These are phyloP conservation scores for Canis aureus DNA, from an alignment of 2,113 vertebrate genomes.

Conservation along the genomic window DNA sequence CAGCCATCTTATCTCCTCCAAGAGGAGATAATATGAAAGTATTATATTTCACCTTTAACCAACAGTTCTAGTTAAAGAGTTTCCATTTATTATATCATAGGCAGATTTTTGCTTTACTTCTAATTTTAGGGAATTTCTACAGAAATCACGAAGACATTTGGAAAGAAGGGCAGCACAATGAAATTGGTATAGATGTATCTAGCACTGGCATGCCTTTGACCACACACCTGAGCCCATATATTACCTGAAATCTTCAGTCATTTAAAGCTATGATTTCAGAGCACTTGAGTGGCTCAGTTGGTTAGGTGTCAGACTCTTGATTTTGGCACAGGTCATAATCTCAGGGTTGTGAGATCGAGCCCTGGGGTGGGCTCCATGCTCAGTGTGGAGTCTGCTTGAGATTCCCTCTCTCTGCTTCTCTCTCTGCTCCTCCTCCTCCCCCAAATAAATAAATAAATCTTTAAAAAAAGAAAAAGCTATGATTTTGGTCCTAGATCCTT, in stretches of 20 bases:
- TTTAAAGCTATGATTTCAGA: background rate
- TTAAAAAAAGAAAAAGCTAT: no score
- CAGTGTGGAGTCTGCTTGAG: background rate
- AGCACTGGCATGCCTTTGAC: background rate
- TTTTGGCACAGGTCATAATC: background rate
- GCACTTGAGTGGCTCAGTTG: background rate
- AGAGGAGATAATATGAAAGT: background rate
- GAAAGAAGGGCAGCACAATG: background rate
- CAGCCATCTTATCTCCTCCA: background rate
- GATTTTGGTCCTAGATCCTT: background rate
- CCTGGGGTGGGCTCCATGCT: background rate
- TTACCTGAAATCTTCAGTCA: background rate
- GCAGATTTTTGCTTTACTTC: background rate
- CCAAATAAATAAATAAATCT: no score
- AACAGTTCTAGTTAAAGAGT: background rate
- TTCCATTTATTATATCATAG: background rate
- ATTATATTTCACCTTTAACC: constrained; percentile 3
- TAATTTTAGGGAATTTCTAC: background rate
- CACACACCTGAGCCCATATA: background rate
- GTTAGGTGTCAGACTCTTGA: background rate
- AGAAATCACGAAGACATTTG: background rate
- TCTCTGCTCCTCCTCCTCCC: background rate
- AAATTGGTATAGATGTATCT: background rate
- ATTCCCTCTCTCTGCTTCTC: background rate
- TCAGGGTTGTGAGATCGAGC: background rate